These are phyloP conservation scores for Haliclona indistincta DNA, from an alignment of 37 sponge, comb jelly and placozoan species.

Conservation along the genomic window DNA sequence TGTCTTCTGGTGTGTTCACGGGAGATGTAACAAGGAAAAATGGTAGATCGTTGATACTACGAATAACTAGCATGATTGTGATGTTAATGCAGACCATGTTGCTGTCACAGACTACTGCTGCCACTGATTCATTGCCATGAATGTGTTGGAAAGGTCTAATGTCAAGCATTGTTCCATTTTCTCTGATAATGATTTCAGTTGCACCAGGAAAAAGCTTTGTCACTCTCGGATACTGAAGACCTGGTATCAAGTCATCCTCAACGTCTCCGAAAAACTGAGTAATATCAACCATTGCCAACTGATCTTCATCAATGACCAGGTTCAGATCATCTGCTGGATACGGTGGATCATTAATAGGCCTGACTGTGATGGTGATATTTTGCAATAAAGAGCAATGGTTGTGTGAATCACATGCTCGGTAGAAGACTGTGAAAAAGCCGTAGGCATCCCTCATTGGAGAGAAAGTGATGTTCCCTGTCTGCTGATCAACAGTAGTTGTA, in stretches of 20 bases:
- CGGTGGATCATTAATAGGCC: conserved; percentile 82
- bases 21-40: conserved; percentile 29
- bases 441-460: conserved; percentile 49
- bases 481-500: conserved; percentile 14
- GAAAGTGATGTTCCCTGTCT: conserved; percentile 57
- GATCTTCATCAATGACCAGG: conserved; percentile 59
- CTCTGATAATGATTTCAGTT: neutral
- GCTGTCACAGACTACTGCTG: conserved; percentile 70
- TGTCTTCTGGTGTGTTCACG: conserved; percentile 44
- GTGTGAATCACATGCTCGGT: conserved; percentile 75
- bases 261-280: conserved; percentile 71
- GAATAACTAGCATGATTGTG: conserved; percentile 44
- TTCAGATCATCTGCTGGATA: conserved; percentile 38
- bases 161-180: neutral
- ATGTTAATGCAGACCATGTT: conserved; percentile 31
- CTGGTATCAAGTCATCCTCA: conserved; percentile 71
- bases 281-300: conserved; percentile 20
- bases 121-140: conserved; percentile 30
- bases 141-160: conserved; percentile 38
- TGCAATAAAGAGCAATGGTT: conserved; percentile 53
- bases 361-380: conserved; percentile 49
- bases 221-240: conserved; percentile 15
- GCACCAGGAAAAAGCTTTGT: conserved; percentile 4
- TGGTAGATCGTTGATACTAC: conserved; percentile 76
- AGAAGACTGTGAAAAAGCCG: conserved; percentile 54